Evolutionary conservation across 2,113 vertebrate genomes (phyloP).

Genomic region (Megalops atlanticus): DNA sequence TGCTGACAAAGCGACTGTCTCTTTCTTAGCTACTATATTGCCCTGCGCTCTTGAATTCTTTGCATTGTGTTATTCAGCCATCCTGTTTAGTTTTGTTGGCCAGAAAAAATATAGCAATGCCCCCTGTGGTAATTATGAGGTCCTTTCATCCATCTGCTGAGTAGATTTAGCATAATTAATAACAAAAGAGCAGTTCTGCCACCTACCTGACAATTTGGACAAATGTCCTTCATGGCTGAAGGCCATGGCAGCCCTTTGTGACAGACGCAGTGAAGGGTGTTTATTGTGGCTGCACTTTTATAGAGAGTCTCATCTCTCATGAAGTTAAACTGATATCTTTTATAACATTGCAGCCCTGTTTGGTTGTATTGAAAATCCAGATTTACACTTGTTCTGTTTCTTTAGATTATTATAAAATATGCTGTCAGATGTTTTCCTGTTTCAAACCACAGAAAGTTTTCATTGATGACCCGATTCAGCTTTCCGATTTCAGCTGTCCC

Average conservation of each 20-base stretch:
- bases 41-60: background rate
- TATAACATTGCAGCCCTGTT: background rate
- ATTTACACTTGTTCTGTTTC: background rate
- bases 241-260: no score
- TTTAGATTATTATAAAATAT: background rate
- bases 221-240: no score
- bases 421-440: background rate
- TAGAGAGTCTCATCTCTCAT: no score
- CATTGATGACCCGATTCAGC: background rate
- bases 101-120: no score
- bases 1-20: no score
- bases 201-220: no score
- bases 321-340: no score
- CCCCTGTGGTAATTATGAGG: background rate
- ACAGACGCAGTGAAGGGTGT: no score
- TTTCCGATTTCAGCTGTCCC: background rate
- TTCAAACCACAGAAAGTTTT: background rate
- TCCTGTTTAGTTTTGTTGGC: slow-evolving; percentile 5
- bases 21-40: background rate
- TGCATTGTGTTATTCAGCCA: background rate
- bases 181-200: background rate
- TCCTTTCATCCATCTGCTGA: slow-evolving; percentile 15
- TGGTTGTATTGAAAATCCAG: background rate
- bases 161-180: background rate
- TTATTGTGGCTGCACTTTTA: background rate